Evolutionary conservation across 2,797 vertebrate species (phyloP).

Genomic region (Dendrocincla tyrannina): DNA sequence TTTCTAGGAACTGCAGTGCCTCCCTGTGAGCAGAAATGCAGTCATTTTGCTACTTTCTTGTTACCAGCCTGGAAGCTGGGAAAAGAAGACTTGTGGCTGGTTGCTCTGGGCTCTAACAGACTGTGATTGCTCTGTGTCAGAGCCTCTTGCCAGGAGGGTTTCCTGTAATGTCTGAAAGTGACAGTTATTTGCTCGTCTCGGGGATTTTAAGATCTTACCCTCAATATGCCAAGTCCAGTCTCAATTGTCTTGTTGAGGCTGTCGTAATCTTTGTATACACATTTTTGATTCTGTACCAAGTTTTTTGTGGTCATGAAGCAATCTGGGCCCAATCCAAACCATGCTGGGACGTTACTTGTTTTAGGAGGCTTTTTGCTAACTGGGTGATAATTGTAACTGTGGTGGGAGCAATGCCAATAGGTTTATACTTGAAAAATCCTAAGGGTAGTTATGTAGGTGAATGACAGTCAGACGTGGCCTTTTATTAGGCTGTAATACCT

Average conservation of each 20-base stretch:
- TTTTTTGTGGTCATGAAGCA: not conserved
- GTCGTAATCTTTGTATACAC: rapidly evolving
- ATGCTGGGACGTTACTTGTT: rapidly evolving
- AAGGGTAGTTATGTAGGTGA: not conserved
- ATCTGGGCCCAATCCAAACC: not conserved
- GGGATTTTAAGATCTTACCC: not conserved
- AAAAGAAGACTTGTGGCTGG: not conserved
- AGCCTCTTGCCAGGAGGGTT: not conserved
- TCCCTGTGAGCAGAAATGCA: not conserved
- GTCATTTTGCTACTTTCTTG: not conserved
- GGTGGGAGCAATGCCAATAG: not conserved
- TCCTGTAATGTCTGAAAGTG: not conserved
- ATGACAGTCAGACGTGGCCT: not conserved
- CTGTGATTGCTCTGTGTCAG: not conserved
- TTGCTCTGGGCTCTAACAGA: not conserved
- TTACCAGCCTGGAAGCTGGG: not conserved
- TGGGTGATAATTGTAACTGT: not conserved
- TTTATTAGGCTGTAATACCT: not conserved
- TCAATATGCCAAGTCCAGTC: slow-evolving; percentile 18
- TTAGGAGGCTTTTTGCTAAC: not conserved
- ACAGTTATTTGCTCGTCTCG: not conserved
- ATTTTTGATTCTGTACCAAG: not conserved
- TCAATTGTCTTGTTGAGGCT: not conserved
- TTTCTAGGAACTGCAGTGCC: slow-evolving; percentile 1
- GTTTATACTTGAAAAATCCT: not conserved